A percentile compares a stretch with the other conserved stretches of the same genome.
These are phyloP conservation scores for Haemorhous mexicanus DNA, from an alignment of 2,113 vertebrate species.

Conservation along the genomic window DNA sequence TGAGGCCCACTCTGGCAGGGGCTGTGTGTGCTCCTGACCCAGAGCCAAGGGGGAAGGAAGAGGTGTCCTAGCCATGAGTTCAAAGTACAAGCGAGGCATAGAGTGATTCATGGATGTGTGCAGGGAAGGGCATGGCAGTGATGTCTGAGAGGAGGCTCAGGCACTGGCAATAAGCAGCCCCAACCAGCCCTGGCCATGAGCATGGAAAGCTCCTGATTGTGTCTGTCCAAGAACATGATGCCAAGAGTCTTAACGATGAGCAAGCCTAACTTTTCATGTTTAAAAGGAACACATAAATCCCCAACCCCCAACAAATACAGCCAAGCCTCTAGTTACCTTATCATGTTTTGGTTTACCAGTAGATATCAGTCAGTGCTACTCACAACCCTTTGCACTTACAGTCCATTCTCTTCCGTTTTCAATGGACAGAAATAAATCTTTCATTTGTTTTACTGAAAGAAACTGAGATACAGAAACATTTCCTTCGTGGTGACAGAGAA, in stretches of 20 bases:
- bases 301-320: background rate
- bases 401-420: background rate
- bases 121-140: background rate
- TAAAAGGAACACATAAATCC: background rate
- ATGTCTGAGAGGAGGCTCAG: background rate
- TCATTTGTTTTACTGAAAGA: background rate
- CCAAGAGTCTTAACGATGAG: background rate
- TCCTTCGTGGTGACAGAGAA: background rate
- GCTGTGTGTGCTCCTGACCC: background rate
- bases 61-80: background rate
- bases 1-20: background rate
- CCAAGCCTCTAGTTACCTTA: background rate
- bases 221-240: background rate
- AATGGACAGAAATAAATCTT: background rate
- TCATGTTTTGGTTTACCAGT: background rate
- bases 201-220: background rate
- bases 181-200: accelerated
- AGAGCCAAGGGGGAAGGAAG: background rate
- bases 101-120: background rate
- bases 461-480: background rate
- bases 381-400: background rate
- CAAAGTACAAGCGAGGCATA: background rate
- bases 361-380: background rate
- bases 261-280: background rate
- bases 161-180: background rate